Evolutionary conservation across 2,888 invertebrate genomes (phyloP).

Genomic region (Orthonychiurus folsomi): DNA sequence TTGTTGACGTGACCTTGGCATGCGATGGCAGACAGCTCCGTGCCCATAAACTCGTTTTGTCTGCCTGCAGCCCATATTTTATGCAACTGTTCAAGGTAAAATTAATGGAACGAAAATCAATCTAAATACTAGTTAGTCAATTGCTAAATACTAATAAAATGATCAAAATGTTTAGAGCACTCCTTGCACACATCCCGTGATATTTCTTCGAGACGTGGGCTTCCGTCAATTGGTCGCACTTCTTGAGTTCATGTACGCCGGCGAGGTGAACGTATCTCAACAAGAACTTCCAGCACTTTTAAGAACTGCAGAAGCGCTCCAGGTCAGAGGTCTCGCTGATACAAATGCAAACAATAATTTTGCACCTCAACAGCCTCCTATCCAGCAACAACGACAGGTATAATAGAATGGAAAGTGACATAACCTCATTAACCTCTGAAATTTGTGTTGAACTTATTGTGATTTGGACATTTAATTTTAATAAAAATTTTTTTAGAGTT

Average conservation of each 20-base stretch:
- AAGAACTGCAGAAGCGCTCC: constrained; percentile 83
- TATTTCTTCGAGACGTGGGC: constrained; percentile 74
- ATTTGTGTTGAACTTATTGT: neutral
- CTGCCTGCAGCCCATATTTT: constrained; percentile 80
- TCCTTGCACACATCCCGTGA: constrained; percentile 75
- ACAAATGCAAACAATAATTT: constrained; percentile 44
- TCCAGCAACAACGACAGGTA: constrained; percentile 26
- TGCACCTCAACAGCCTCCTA: constrained; percentile 13
- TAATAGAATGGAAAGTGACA: constrained; percentile 2
- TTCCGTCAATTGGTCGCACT: constrained; percentile 66
- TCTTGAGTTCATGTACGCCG: constrained; percentile 76
- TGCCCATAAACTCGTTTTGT: constrained; percentile 71
- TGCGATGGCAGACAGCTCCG: constrained; percentile 73
- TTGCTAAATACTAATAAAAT: too few relatives aligned
- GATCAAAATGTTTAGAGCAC: constrained; percentile 68
- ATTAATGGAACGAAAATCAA: constrained; percentile 14
- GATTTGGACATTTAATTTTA: neutral
- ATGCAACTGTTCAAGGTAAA: constrained; percentile 76
- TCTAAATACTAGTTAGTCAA: too few relatives aligned
- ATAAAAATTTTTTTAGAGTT: constrained; percentile 11
- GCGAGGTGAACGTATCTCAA: constrained; percentile 83
- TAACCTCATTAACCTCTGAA: neutral
- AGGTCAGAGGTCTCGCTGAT: constrained; percentile 80
- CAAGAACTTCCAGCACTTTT: constrained; percentile 82
- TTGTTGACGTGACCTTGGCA: constrained; percentile 78